Evolutionary conservation across 2,113 vertebrate species (phyloP).

Genomic region (Apus apus): DNA sequence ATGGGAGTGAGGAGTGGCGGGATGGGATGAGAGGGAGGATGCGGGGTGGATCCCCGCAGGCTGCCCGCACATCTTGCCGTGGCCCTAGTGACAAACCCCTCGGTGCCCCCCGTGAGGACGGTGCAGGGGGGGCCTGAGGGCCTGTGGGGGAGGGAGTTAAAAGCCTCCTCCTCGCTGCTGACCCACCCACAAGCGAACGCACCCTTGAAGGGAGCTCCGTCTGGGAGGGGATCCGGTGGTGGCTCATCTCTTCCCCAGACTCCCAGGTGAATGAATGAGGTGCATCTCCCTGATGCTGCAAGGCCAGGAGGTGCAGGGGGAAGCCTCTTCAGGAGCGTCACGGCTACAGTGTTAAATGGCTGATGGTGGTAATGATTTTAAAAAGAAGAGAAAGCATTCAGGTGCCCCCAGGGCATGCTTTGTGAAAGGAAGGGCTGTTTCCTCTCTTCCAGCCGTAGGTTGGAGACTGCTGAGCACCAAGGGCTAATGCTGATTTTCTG

Average conservation of each 20-base stretch:
- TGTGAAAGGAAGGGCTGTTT: slow-evolving; percentile 26
- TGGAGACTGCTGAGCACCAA: not conserved
- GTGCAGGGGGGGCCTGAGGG: not conserved
- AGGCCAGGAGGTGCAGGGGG: not conserved
- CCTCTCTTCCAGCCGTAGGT: not conserved
- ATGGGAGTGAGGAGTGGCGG: not conserved
- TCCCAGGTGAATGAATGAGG: not conserved
- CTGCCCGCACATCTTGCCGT: accelerated
- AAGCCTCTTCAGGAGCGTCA: not conserved
- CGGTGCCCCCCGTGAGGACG: accelerated
- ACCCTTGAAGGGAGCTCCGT: not conserved
- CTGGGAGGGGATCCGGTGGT: not conserved
- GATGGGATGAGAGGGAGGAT: not conserved
- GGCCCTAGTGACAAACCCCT: not conserved
- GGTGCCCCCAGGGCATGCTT: not conserved
- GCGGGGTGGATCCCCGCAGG: too few species aligned
- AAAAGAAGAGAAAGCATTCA: slow-evolving; percentile 2
- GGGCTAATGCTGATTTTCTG: slow-evolving; percentile 20
- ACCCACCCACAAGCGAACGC: not conserved
- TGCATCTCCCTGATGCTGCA: accelerated
- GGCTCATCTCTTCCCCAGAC: not conserved
- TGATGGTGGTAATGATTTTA: not conserved
- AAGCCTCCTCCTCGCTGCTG: not conserved
- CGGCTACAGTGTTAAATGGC: not conserved
- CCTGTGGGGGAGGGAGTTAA: not conserved